These are phyloP conservation scores for Psylliodes chrysocephalus DNA, from an alignment of 2,888 invertebrate genomes.

Conservation along the genomic window DNA sequence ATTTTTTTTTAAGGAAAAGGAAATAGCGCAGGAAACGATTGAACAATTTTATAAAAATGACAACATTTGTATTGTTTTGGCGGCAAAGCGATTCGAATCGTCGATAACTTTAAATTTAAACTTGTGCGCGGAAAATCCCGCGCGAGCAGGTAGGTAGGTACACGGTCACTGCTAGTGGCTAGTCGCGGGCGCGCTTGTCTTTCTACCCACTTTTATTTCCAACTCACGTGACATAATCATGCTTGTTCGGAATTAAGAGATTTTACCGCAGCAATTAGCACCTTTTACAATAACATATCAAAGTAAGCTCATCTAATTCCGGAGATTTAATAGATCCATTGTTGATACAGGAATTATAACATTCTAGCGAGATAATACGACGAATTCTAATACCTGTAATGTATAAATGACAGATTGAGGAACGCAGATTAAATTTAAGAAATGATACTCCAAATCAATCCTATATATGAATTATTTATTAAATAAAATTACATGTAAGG, in stretches of 20 bases:
- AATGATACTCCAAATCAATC: no score
- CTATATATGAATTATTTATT: no score
- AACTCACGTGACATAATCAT: slow-evolving; percentile 32
- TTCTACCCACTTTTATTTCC: slow-evolving; percentile 32
- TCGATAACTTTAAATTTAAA: not conserved
- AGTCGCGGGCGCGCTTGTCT: slow-evolving; percentile 16
- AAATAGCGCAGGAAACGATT: slow-evolving; percentile 16
- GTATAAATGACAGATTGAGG: no score
- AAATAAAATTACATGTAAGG: no score
- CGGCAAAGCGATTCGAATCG: not conserved
- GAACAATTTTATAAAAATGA: not conserved
- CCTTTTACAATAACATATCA: slow-evolving; percentile 3
- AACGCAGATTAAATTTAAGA: no score
- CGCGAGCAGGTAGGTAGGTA: slow-evolving; percentile 24
- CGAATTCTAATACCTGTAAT: no score
- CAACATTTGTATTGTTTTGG: slow-evolving; percentile 7
- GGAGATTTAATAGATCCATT: not conserved
- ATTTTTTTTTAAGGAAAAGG: no score
- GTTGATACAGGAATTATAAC: not conserved
- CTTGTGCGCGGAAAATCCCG: slow-evolving; percentile 18
- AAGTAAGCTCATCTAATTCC: not conserved
- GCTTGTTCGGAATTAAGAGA: slow-evolving; percentile 20
- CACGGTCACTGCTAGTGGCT: slow-evolving; percentile 30
- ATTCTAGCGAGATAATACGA: not conserved
- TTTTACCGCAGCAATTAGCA: slow-evolving; percentile 26